Percentiles rank a stretch among this genome's conserved stretches.
Evolutionary conservation across 37 sponge, comb jelly and placozoan genomes (phyloP).

Genomic region (Hexactinellida sp.): DNA sequence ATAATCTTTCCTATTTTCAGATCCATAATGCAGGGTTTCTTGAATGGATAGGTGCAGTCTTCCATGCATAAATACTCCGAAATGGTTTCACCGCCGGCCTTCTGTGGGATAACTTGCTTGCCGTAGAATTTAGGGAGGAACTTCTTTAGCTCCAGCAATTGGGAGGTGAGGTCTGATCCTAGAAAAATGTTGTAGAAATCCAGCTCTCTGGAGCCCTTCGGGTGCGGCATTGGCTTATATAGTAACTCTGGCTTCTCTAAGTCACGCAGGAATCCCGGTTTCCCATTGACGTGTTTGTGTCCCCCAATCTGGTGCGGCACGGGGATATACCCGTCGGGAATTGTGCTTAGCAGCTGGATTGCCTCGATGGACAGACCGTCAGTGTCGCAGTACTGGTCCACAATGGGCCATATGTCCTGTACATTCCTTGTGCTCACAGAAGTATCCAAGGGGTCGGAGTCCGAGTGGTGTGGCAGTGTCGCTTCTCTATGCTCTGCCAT

Average conservation of each 20-base stretch:
- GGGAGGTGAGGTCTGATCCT: not conserved
- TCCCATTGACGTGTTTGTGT: slow-evolving; percentile 62
- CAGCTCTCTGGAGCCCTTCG: slow-evolving; percentile 43
- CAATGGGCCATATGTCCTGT: not conserved
- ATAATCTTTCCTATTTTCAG: slow-evolving; percentile 60
- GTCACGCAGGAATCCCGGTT: slow-evolving; percentile 42
- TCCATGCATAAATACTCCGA: slow-evolving; percentile 49
- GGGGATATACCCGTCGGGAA: slow-evolving; percentile 61
- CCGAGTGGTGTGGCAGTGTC: no score
- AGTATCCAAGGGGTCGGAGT: no score
- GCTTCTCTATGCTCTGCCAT: not conserved
- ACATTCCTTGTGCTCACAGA: not conserved
- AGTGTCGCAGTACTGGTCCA: not conserved
- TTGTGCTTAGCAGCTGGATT: slow-evolving; percentile 29
- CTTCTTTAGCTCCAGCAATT: not conserved
- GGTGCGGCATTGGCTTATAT: slow-evolving; percentile 38
- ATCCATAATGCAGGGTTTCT: slow-evolving; percentile 71
- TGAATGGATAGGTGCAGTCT: slow-evolving; percentile 55
- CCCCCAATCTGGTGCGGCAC: slow-evolving; percentile 76
- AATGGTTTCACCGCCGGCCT: not conserved
- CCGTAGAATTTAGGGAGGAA: slow-evolving; percentile 13
- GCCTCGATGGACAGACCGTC: slow-evolving; percentile 34
- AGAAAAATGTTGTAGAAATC: slow-evolving; percentile 38
- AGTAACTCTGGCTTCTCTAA: slow-evolving; percentile 35
- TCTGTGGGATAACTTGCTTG: not conserved